Base-by-base conservation (phyloP, 2,888 invertebrate genomes). In the Lycophotia porphyrea region DNA sequence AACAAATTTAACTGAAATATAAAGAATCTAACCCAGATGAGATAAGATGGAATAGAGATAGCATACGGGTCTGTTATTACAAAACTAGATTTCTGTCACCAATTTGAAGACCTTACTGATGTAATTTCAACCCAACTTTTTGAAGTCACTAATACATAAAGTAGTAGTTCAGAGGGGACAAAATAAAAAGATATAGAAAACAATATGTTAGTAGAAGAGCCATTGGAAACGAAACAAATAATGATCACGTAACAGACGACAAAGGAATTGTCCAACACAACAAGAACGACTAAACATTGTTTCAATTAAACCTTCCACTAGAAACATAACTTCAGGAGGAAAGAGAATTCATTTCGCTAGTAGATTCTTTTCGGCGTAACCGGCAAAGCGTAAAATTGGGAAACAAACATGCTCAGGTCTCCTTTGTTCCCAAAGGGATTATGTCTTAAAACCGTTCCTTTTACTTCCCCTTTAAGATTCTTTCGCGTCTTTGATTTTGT, bases 321-420 rank as follows among this genome's bases (percentile, higher is more conserved):
- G 75, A 86, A 89, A 85, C 73, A 85, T 85, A 71, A 75, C 55
- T 84, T 74, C 58, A 60, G 58, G 42, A 76, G 42, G n/a, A 86
- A 72, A 72, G 49, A 79, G 81, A 91, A 91, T 92, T 91, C 90
- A 91, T 91, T 92, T 91, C 86, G 87, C 84, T 85, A 88, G 89
- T 87, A 86, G 85, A 90, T 93, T 92, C 91, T 90, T 91, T 90
- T 90, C 88, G 87, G 88, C 82, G 90, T 85, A 90, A 83, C 90
- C 92, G 87, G 89, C 92, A 89, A 90, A 90, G 92, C 94, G 94
- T 94, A 92, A 95, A 95, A 95, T 95, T 95, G 94, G 89, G 89
- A 90, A 90, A 92, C 92, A 93, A 94, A 94, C 93, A 93, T 92
- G 90, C 89, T 89, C 91, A 90, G 90, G 90, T 91, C 88, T 88